These are phyloP conservation scores for Halcyon leucocephala DNA, from an alignment of 2,797 vertebrate species.

Conservation along the genomic window DNA sequence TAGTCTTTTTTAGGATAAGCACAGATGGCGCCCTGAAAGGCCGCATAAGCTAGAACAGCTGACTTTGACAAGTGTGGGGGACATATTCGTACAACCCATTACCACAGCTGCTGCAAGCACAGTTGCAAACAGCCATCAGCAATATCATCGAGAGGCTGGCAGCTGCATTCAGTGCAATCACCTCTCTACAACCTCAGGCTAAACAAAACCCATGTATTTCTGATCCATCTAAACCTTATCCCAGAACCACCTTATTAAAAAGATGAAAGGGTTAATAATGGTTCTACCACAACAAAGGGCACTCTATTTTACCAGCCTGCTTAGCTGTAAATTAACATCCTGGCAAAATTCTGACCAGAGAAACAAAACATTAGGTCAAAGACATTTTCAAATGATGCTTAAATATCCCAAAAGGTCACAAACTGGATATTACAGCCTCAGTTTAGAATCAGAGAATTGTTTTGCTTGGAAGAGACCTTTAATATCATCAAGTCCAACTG, in stretches of 20 bases:
- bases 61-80: neutral
- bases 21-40: neutral
- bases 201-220: fast-evolving
- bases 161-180: neutral
- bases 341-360: neutral
- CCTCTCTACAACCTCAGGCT: neutral
- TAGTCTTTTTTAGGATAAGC: neutral
- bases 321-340: neutral
- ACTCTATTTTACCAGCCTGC: neutral
- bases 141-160: neutral
- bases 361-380: neutral
- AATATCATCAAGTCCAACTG: neutral
- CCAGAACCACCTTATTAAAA: neutral
- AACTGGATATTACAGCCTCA: neutral
- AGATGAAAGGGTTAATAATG: neutral
- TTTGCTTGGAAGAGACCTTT: neutral
- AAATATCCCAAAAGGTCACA: neutral
- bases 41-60: neutral
- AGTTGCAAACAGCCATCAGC: neutral
- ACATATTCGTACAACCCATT: neutral
- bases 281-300: neutral
- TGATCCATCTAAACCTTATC: neutral
- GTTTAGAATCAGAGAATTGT: neutral
- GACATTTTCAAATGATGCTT: neutral
- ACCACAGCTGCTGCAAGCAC: neutral